Evolutionary conservation across 2,797 vertebrate genomes (phyloP).

Genomic region (Pelochelys cantorii): DNA sequence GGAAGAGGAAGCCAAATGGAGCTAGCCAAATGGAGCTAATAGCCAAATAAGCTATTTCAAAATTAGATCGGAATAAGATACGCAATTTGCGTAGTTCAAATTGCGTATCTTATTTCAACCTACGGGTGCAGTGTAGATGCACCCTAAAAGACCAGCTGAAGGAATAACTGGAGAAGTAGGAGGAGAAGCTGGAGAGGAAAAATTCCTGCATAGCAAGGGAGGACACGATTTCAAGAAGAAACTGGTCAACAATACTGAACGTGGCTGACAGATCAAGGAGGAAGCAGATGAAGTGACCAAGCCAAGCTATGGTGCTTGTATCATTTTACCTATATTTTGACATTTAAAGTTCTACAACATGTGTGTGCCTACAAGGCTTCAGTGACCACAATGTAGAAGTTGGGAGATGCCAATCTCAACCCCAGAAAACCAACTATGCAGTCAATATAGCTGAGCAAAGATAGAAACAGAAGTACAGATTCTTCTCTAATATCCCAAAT

Average conservation of each 20-base stretch:
- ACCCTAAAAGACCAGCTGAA: not conserved
- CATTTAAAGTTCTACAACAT: not conserved
- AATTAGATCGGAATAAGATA: no score
- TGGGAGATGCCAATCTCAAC: not conserved
- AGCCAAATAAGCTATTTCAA: no score
- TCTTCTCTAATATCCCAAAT: not conserved
- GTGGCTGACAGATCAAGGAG: not conserved
- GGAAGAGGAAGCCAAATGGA: not conserved
- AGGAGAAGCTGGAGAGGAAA: not conserved
- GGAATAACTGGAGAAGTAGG: not conserved
- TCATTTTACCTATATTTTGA: not conserved
- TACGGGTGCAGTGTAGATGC: no score
- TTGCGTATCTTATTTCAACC: no score
- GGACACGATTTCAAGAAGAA: not conserved
- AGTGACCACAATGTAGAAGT: not conserved
- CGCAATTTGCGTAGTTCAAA: no score
- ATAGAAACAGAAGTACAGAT: rapidly evolving
- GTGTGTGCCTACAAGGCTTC: no score
- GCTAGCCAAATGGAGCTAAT: no score
- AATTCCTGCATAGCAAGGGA: not conserved
- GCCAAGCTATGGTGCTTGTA: not conserved
- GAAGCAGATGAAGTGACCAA: not conserved
- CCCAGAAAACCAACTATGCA: not conserved
- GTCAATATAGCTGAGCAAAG: rapidly evolving
- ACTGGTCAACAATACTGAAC: not conserved